Evolutionary conservation across 1,140 invertebrate genomes (phyloP).

Genomic region (Oryctes rhinoceros): DNA sequence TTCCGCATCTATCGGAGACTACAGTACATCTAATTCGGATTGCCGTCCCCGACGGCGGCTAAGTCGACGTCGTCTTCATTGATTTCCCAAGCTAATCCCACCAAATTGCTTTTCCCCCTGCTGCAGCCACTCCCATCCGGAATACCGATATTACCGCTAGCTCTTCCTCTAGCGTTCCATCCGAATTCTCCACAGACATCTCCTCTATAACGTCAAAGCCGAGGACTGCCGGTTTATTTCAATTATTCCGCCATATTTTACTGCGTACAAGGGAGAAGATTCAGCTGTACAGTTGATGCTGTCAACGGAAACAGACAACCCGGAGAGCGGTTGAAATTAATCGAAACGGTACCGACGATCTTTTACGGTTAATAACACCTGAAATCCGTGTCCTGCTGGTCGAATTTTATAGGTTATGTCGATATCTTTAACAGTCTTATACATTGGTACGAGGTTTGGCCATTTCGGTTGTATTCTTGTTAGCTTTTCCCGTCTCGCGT

Average conservation of each 20-base stretch:
- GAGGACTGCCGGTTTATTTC: background rate
- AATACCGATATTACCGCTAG: background rate
- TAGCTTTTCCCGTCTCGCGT: background rate
- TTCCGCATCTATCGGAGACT: no score
- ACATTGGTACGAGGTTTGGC: background rate
- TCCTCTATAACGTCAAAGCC: background rate
- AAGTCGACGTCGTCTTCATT: background rate
- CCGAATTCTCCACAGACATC: background rate
- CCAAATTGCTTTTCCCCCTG: background rate
- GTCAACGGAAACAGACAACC: conserved; percentile 1
- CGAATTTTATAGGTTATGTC: conserved; percentile 15
- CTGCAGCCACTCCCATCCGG: background rate
- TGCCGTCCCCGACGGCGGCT: no score
- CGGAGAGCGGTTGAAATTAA: background rate
- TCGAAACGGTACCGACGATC: background rate
- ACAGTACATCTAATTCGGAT: no score
- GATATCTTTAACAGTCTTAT: background rate
- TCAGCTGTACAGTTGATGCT: background rate
- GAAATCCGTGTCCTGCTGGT: background rate
- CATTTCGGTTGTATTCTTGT: background rate
- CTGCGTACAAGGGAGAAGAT: background rate
- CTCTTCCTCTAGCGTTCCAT: background rate
- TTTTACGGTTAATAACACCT: conserved; percentile 1
- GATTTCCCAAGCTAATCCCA: background rate
- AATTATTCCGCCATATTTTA: conserved; percentile 11